phyloP scores from a whole-genome alignment of 2,113 vertebrate genomes.

The Carassius carassius region DNA sequence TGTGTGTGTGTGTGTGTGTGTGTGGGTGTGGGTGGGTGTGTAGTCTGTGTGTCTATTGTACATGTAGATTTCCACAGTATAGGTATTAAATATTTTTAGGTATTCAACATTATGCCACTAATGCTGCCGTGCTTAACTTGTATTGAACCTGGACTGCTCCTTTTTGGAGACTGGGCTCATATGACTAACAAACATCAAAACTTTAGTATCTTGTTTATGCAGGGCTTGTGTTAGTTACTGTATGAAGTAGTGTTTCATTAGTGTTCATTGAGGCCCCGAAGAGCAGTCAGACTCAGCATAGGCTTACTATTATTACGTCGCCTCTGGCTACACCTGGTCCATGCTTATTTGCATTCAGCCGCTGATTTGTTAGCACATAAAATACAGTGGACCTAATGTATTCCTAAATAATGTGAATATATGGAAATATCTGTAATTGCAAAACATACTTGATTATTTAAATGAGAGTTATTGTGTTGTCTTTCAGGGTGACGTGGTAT shows the following conservation, averaged over 20 bases:
- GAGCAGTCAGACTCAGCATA: slow-evolving; percentile 62
- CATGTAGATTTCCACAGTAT: no score
- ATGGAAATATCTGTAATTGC: background rate
- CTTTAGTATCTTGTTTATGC: background rate
- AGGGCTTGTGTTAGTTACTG: slow-evolving; percentile 31
- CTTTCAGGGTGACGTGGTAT: slow-evolving; percentile 13
- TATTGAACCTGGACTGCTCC: background rate
- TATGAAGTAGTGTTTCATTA: slow-evolving; percentile 59
- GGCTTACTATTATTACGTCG: slow-evolving; percentile 67
- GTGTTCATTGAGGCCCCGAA: slow-evolving; percentile 54
- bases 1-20: no score
- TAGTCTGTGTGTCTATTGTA: no score
- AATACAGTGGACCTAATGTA: slow-evolving; percentile 59
- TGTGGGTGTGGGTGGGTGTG: no score
- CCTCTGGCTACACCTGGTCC: slow-evolving; percentile 72
- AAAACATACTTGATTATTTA: background rate
- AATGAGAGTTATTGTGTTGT: slow-evolving; percentile 10
- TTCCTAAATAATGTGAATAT: slow-evolving; percentile 62
- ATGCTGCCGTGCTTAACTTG: no score
- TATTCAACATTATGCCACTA: no score
- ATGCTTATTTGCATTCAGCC: slow-evolving; percentile 69
- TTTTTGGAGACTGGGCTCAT: background rate
- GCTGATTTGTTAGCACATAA: slow-evolving; percentile 59
- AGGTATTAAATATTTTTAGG: no score
- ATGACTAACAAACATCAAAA: background rate